A percentile compares a stretch with the other conserved stretches of the same genome.
Evolutionary conservation across 2,888 invertebrate species (phyloP).

Genomic region (Pachycephus smyrnensis): DNA sequence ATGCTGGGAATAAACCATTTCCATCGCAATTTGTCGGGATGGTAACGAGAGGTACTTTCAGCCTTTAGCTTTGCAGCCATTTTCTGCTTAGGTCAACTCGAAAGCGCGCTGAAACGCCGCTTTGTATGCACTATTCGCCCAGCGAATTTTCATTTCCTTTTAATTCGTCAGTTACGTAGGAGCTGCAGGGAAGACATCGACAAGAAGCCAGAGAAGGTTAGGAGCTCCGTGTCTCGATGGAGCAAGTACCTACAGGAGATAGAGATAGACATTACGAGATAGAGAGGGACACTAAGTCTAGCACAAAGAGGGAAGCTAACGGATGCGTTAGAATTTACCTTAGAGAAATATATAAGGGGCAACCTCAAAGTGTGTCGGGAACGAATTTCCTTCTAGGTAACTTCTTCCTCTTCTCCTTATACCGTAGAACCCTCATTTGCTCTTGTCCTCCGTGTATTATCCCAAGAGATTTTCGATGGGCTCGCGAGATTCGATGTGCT

Average conservation of each 20-base stretch:
- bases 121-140: slow-evolving; percentile 17
- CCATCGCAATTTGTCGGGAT: slow-evolving; percentile 44
- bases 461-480: no score
- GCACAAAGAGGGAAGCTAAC: slow-evolving; percentile 24
- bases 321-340: slow-evolving; percentile 37
- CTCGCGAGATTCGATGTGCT: no score
- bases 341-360: slow-evolving; percentile 29
- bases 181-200: no score
- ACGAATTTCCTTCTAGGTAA: slow-evolving; percentile 21
- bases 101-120: slow-evolving; percentile 37
- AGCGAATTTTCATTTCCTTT: slow-evolving; percentile 37
- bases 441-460: no score
- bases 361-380: slow-evolving; percentile 19
- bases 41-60: slow-evolving; percentile 32
- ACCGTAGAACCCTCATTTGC: no score
- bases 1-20: slow-evolving; percentile 36
- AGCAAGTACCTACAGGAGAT: no score
- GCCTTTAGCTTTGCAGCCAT: slow-evolving; percentile 33
- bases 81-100: slow-evolving; percentile 55
- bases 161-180: slow-evolving; percentile 30
- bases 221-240: no score
- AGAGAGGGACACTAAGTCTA: slow-evolving; percentile 23
- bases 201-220: no score
- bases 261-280: slow-evolving; percentile 4
- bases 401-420: no score